phyloP scores from a whole-genome alignment of 1,140 invertebrate species.

The Trissolcus basalis region DNA sequence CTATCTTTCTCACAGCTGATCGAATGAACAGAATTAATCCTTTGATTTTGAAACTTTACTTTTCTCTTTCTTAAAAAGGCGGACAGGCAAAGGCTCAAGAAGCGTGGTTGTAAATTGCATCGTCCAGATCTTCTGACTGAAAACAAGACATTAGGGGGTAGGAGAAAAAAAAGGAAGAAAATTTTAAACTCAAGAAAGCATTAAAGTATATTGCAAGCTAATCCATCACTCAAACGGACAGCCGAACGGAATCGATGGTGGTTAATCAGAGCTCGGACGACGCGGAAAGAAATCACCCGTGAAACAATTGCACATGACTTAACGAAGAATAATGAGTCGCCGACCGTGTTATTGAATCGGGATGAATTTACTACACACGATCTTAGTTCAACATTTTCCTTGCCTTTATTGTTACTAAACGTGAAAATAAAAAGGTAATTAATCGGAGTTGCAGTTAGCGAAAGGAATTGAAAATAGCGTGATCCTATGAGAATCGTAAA shows the following conservation, averaged over 20 bases:
- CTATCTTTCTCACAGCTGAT: neutral
- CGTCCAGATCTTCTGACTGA: too few relatives aligned
- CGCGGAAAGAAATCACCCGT: conserved; percentile 26
- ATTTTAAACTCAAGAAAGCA: conserved; percentile 43
- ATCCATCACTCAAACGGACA: conserved; percentile 46
- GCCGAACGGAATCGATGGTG: conserved; percentile 34
- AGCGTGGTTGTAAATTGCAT: too few relatives aligned
- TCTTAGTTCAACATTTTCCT: neutral
- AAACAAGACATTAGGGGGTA: too few relatives aligned
- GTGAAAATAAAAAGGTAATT: too few relatives aligned
- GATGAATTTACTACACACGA: neutral
- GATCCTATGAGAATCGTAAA: too few relatives aligned
- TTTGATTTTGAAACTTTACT: too few relatives aligned
- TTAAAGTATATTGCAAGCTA: conserved; percentile 30
- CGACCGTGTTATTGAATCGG: conserved; percentile 9
- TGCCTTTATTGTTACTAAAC: too few relatives aligned
- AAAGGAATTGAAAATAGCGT: too few relatives aligned
- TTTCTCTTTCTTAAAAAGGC: too few relatives aligned
- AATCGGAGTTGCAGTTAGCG: too few relatives aligned
- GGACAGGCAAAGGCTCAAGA: too few relatives aligned
- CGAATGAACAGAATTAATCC: too few relatives aligned
- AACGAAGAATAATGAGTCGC: conserved; percentile 20
- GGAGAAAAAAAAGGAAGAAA: conserved; percentile 31
- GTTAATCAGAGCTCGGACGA: conserved; percentile 32
- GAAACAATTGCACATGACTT: conserved; percentile 39